A percentile compares a stretch with the other conserved stretches of the same genome.
These are phyloP conservation scores for Azorinus chamasolen DNA, from an alignment of 2,888 invertebrate genomes.

Conservation along the genomic window DNA sequence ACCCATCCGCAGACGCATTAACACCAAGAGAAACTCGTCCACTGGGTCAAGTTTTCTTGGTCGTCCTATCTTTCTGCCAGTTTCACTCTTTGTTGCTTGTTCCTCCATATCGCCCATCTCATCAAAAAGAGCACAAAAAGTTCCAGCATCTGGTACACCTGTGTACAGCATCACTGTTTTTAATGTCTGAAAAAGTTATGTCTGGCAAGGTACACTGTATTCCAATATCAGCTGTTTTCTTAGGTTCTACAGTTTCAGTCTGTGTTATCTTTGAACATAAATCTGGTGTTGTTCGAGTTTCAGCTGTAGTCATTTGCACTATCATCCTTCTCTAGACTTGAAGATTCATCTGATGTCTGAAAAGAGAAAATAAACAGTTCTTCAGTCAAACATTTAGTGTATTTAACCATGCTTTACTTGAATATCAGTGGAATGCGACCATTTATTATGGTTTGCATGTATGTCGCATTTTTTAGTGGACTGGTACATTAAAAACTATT, in stretches of 20 bases:
- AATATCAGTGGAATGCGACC: no score
- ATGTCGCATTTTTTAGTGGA: no score
- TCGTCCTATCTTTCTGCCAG: slow-evolving; percentile 16
- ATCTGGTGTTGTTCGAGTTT: background rate
- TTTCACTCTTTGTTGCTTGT: background rate
- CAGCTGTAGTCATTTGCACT: no score
- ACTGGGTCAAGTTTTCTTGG: slow-evolving; percentile 21
- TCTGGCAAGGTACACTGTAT: slow-evolving; percentile 27
- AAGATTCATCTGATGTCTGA: no score
- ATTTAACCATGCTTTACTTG: no score
- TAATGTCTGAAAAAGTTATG: slow-evolving; percentile 43
- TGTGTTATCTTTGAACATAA: no score
- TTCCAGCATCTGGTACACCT: slow-evolving; percentile 31
- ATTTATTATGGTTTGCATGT: no score
- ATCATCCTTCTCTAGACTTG: no score
- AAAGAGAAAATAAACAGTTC: no score
- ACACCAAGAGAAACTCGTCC: slow-evolving; percentile 43
- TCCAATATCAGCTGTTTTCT: background rate
- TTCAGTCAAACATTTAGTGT: no score
- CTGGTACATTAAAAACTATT: no score
- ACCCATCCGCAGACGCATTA: slow-evolving; percentile 47
- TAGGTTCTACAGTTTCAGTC: no score
- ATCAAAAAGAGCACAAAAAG: slow-evolving; percentile 44
- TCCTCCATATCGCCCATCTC: slow-evolving; percentile 14
- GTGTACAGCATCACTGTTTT: slow-evolving; percentile 41